Percentiles rank a stretch among this genome's conserved stretches.
Evolutionary conservation across 2,797 vertebrate species (phyloP).

Genomic region (Thaleichthys pacificus): DNA sequence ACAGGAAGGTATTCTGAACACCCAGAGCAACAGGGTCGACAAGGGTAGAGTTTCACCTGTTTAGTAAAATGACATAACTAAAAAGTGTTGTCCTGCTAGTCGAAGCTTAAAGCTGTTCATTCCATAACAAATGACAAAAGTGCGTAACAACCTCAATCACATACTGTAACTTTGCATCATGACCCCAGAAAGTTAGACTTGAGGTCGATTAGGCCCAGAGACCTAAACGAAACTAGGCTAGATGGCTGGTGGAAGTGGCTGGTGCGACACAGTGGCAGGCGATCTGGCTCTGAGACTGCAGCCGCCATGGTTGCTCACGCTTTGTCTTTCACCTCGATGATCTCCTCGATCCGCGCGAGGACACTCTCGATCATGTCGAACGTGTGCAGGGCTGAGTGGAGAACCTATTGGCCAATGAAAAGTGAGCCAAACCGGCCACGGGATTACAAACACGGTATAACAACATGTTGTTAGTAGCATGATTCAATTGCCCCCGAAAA

Average conservation of each 20-base stretch:
- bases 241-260: background rate
- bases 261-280: background rate
- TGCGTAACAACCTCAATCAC: background rate
- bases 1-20: background rate
- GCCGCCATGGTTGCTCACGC: conserved; percentile 18
- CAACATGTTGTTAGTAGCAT: conserved; percentile 6
- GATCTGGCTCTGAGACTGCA: background rate
- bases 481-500: background rate
- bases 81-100: no score
- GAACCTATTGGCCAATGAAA: conserved; percentile 77
- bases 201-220: background rate
- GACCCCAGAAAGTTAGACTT: background rate
- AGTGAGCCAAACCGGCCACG: conserved; percentile 24
- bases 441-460: conserved; percentile 19
- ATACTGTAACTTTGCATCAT: background rate
- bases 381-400: conserved; percentile 91
- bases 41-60: no score
- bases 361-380: conserved; percentile 98
- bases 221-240: background rate
- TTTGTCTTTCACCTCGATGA: conserved; percentile 78
- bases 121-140: background rate
- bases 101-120: no score
- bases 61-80: no score
- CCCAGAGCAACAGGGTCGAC: background rate
- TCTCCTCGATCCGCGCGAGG: conserved; percentile 91